phyloP scores from a whole-genome alignment of 2,888 invertebrate genomes.

The Palloptera scutellata region DNA sequence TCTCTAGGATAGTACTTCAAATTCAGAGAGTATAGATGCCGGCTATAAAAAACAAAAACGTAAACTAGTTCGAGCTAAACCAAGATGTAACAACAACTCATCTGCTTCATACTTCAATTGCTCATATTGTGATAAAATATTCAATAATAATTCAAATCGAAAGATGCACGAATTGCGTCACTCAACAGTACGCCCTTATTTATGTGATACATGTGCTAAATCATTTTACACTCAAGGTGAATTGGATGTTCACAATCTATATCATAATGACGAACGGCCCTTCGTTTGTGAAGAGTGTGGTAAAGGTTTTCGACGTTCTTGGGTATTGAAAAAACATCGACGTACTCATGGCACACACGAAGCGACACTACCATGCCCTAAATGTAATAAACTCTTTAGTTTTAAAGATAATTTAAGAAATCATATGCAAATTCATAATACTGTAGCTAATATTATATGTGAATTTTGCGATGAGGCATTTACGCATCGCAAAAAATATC shows the following conservation, averaged over 20 bases:
- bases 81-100: neutral
- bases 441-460: neutral
- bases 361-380: constrained; percentile 15
- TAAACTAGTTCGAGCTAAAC: no score
- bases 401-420: constrained; percentile 14
- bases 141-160: constrained; percentile 13
- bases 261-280: constrained; percentile 14
- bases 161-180: constrained; percentile 17
- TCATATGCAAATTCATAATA: constrained; percentile 17
- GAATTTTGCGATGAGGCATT: neutral
- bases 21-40: no score
- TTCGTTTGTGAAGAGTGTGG: constrained; percentile 23
- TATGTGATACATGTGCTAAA: constrained; percentile 6
- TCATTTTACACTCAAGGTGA: constrained; percentile 14
- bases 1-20: no score
- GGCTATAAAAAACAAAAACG: no score
- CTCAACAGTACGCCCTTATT: neutral
- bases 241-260: constrained; percentile 13
- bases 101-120: constrained; percentile 1
- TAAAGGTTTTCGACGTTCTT: constrained; percentile 19
- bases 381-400: constrained; percentile 18
- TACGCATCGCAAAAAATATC: constrained; percentile 15
- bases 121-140: constrained; percentile 3
- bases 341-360: constrained; percentile 5
- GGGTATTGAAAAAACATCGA: constrained; percentile 22